Conservation (phyloP, 2,888 invertebrate species). For the Drosophila rubida region DNA sequence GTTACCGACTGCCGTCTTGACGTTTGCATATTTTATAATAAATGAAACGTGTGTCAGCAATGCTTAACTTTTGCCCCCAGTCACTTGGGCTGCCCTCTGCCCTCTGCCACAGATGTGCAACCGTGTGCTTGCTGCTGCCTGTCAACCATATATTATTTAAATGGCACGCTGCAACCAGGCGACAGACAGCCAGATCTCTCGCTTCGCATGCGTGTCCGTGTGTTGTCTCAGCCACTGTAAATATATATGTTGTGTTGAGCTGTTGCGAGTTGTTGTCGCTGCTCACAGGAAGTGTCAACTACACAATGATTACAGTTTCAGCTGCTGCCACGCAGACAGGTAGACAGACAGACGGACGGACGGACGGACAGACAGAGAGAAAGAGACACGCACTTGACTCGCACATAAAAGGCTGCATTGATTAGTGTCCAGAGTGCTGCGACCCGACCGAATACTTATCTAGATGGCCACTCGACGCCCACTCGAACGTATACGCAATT, state of each 20-base stretch:
- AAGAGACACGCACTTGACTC: constrained; percentile 45
- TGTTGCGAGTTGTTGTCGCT: constrained; percentile 7
- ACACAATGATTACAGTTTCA: constrained; percentile 62
- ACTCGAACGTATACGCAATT: constrained; percentile 25
- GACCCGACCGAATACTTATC: constrained; percentile 12
- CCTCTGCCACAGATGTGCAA: constrained; percentile 24
- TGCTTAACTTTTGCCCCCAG: constrained; percentile 64
- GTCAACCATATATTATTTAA: constrained; percentile 65
- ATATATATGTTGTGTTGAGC: constrained; percentile 8
- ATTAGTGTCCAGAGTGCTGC: constrained; percentile 66
- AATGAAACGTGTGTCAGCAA: constrained; percentile 79
- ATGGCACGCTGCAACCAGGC: constrained; percentile 63
- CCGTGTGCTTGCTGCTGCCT: constrained; percentile 20
- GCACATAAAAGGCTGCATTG: constrained; percentile 47
- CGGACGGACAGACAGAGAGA: too few relatives aligned
- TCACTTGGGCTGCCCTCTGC: not conserved
- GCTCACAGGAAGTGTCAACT: constrained; percentile 54
- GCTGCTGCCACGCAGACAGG: constrained; percentile 24
- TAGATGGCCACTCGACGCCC: constrained; percentile 1
- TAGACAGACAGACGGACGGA: constrained; percentile 6
- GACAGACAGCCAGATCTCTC: constrained; percentile 18
- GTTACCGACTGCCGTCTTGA: constrained; percentile 2
- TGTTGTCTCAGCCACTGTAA: constrained; percentile 32
- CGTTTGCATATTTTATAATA: constrained; percentile 75
- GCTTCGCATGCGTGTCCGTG: constrained; percentile 17